phyloP scores from a whole-genome alignment of 1,140 invertebrate genomes.

The Orussus abietinus region DNA sequence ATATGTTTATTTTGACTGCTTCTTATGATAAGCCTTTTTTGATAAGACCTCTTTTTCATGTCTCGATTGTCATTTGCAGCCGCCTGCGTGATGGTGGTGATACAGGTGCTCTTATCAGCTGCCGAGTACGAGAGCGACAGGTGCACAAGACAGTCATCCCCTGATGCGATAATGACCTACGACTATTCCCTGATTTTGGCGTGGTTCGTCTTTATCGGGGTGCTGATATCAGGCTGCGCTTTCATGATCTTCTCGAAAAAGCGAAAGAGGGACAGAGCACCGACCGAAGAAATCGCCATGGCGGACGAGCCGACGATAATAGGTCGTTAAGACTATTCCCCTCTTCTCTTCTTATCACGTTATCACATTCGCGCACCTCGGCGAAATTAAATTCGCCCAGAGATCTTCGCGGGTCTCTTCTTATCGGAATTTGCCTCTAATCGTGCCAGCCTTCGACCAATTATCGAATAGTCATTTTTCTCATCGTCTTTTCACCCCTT shows the following conservation, averaged over 20 bases:
- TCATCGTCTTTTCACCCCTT: no score
- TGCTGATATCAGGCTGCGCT: constrained; percentile 63
- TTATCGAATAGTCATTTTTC: no score
- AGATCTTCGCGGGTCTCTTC: no score
- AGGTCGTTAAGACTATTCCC: constrained; percentile 61
- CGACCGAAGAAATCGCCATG: constrained; percentile 73
- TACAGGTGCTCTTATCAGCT: constrained; percentile 73
- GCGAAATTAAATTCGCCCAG: no score
- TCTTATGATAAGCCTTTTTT: constrained; percentile 6
- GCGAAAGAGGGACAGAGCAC: constrained; percentile 75
- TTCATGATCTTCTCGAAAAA: constrained; percentile 81
- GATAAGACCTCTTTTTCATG: constrained; percentile 1
- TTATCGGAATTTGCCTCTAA: no score
- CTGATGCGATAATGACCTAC: constrained; percentile 60
- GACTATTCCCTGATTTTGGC: constrained; percentile 75
- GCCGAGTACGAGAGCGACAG: constrained; percentile 67
- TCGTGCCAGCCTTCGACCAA: no score
- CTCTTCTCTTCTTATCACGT: constrained; percentile 7
- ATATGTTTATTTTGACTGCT: neutral
- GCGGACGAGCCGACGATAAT: constrained; percentile 82
- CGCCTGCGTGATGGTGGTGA: constrained; percentile 70
- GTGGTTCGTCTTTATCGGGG: constrained; percentile 75
- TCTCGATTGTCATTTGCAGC: constrained; percentile 52
- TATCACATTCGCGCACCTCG: no score
- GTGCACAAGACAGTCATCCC: constrained; percentile 66